Base-by-base conservation (phyloP, 2,113 vertebrate genomes). In the Chitala chitala region DNA sequence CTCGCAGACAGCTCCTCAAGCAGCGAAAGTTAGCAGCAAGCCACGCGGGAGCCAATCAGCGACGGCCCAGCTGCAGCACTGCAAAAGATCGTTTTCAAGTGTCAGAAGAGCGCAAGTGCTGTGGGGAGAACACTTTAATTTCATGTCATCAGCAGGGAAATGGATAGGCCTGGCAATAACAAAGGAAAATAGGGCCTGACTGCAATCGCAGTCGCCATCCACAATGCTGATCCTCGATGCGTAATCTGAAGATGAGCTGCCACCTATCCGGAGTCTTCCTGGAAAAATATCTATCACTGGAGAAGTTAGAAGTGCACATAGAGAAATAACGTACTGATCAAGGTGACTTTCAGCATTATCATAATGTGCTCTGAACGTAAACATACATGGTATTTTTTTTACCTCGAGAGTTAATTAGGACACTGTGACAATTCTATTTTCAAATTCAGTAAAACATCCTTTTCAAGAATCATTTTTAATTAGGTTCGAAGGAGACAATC, bases 1-100 rank as follows among this genome's bases (percentile, higher is more conserved):
- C 87, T 92, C 87, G 66, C 90, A 93, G 92, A 92, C 94, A 91
- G 91, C 93, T 94, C 93, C 93, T 95, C 90, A 85, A 94, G 87
- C 87, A 89, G 88, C 84, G 78, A 91, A 94, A 96, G 88, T 94
- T 94, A 90, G 88, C 85, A 87, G 87, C 85, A 90, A 85, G 85
- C 88, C 79, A 84, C 79, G 86, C 46, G 74, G 75, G 15, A 87
- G 82, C 86, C 89, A 89, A 91, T 90, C 87, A 89, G 79, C 59
- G 7, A 69, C 75, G 78, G 84, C 85, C 84, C 87, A 88, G 89
- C 89, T 90, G 89, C 84, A 87, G 83, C 79, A 85, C 82, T 82
- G 73, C 75, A 44, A 86, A 85, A 78, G 75, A 85, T 84, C 81
- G 77, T 89, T 88, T 89, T 88, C 84, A 87, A 90, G 90, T 88